Percentiles rank a stretch among this genome's conserved stretches.
These are phyloP conservation scores for Brachionus koreanus DNA, from an alignment of 1,140 invertebrate species.

Conservation along the genomic window DNA sequence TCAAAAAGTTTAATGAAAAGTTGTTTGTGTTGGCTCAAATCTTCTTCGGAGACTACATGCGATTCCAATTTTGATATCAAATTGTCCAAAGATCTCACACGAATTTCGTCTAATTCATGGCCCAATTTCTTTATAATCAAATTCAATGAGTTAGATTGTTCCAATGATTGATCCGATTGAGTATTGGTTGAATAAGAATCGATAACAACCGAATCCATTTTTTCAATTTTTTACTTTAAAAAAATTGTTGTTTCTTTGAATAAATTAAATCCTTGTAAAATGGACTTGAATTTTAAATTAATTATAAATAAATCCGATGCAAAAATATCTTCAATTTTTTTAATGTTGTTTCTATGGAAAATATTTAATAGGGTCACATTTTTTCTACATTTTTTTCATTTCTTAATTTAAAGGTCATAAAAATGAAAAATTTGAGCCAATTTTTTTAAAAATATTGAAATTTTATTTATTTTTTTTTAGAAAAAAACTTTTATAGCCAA, in stretches of 20 bases:
- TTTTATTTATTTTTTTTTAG: not conserved
- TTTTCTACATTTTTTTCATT: not conserved
- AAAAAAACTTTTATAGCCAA: not conserved
- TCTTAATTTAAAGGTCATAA: not conserved
- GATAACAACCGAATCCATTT: constrained; percentile 1
- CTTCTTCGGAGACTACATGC: constrained; percentile 53
- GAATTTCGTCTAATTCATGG: constrained; percentile 55
- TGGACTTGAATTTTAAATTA: constrained; percentile 22
- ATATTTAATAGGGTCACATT: not conserved
- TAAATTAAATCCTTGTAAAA: not conserved
- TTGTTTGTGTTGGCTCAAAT: constrained; percentile 54
- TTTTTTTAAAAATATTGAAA: not conserved
- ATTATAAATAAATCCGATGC: not conserved
- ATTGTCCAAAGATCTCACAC: constrained; percentile 53
- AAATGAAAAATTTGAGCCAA: not conserved
- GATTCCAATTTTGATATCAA: constrained; percentile 56
- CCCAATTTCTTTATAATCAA: constrained; percentile 47
- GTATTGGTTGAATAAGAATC: not conserved
- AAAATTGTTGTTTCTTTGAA: not conserved
- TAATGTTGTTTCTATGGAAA: constrained; percentile 28
- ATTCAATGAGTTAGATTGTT: not conserved
- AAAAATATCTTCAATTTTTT: constrained; percentile 25
- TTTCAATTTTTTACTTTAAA: not conserved
- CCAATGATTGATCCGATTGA: not conserved
- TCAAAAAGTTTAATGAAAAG: constrained; percentile 55